These are phyloP conservation scores for Myopa tessellatipennis DNA, from an alignment of 2,888 invertebrate genomes.

Conservation along the genomic window DNA sequence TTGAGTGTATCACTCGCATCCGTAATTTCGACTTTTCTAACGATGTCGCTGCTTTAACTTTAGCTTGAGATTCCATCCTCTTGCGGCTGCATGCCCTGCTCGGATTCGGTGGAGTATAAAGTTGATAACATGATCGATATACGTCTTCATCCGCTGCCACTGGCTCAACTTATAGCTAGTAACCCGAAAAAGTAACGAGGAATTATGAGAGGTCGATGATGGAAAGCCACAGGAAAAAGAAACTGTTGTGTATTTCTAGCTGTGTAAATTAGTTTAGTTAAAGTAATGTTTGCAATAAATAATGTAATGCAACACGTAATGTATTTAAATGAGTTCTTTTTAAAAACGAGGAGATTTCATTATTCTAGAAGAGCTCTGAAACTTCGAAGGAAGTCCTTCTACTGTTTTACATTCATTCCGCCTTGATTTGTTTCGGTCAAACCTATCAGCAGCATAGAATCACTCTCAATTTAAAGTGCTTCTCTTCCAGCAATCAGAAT, in stretches of 20 bases:
- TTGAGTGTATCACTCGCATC: not conserved
- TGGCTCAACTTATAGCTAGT: not conserved
- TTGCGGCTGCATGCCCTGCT: constrained; percentile 60
- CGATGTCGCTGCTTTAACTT: not conserved
- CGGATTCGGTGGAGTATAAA: constrained; percentile 49
- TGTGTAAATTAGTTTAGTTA: no score
- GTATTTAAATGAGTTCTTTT: no score
- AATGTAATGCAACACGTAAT: no score
- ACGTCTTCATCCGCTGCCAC: constrained; percentile 42
- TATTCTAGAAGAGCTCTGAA: no score
- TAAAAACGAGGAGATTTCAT: no score
- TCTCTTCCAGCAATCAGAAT: no score
- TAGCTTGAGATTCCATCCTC: constrained; percentile 62
- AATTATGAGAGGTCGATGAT: not conserved
- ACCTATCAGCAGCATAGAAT: no score
- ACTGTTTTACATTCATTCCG: no score
- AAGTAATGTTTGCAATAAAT: no score
- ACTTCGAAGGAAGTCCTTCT: no score
- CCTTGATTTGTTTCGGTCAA: no score
- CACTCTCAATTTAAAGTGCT: no score
- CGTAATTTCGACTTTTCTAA: not conserved
- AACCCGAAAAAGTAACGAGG: constrained; percentile 1
- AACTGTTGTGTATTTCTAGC: not conserved
- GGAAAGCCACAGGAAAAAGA: not conserved
- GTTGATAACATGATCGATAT: constrained; percentile 49